Percentiles rank a stretch among this genome's conserved stretches.
phyloP scores from a whole-genome alignment of 2,888 invertebrate genomes.

The Smittia aterrima region DNA sequence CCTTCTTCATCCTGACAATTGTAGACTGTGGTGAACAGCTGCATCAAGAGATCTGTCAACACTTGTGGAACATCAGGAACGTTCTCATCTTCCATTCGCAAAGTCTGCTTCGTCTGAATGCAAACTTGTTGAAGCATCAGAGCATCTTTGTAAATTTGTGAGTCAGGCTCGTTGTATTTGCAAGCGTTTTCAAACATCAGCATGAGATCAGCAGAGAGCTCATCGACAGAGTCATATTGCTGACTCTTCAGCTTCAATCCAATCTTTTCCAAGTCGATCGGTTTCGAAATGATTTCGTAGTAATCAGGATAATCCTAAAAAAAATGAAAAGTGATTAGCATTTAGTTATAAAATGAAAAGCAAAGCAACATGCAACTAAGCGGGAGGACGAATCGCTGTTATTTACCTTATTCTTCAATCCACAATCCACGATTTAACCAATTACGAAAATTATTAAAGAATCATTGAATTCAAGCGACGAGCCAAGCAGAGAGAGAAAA shows the following conservation, averaged over 20 bases:
- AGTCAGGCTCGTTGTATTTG: slow-evolving; percentile 96
- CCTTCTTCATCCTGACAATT: slow-evolving; percentile 97
- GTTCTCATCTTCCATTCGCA: slow-evolving; percentile 70
- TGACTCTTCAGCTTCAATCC: slow-evolving; percentile 77
- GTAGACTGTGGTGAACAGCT: slow-evolving; percentile 88
- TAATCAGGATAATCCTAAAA: slow-evolving; percentile 90
- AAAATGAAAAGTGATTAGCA: slow-evolving; percentile 35
- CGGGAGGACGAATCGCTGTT: neutral
- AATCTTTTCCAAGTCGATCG: slow-evolving; percentile 95
- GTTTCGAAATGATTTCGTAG: slow-evolving; percentile 93
- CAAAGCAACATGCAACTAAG: slow-evolving; percentile 23
- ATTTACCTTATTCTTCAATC: slow-evolving; percentile 35
- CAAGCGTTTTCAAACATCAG: slow-evolving; percentile 96
- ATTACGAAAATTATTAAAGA: neutral
- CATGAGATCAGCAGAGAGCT: slow-evolving; percentile 83
- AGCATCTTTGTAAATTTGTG: slow-evolving; percentile 96
- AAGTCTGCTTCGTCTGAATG: slow-evolving; percentile 84
- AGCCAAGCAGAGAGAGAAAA: slow-evolving; percentile 4
- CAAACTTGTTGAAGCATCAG: slow-evolving; percentile 87
- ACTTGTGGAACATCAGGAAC: slow-evolving; percentile 87
- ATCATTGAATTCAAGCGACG: neutral
- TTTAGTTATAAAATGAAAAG: neutral
- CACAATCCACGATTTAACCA: slow-evolving; percentile 33
- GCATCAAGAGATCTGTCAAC: slow-evolving; percentile 86
- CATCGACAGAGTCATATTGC: slow-evolving; percentile 77